Evolutionary conservation across 1,140 invertebrate species (phyloP), one percentile per base, ranked within the genome.

Genomic region (Aphidius ervi): DNA sequence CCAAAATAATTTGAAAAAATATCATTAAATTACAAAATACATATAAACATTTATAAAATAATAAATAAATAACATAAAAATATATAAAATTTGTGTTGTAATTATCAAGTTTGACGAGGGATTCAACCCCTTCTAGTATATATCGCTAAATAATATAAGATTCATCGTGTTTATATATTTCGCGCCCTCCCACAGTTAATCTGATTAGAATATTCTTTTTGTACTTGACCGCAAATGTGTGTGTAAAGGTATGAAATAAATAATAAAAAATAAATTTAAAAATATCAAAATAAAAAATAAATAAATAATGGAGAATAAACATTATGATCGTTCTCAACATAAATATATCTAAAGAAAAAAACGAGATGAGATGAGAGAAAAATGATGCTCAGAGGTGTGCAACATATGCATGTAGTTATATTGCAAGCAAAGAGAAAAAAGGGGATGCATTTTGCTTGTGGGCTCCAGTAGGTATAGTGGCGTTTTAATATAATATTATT

Each of bases 401-500:
- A 31, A 31, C 23, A 31, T 31, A 31, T 31, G 23, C 23, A 31
- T 31, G 23, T 31, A 31, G 23, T 31, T 31, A 31, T 31, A 31
- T 31, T 31, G 23, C 23, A 46, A 55, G 54, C 50, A 16, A 48
- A 46, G 61, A 37, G 52, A 56, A 40, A 48, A 58, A 39, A 43
- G 46, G 41, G 42, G 39, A 46, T 52, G 47, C 41, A 65, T 68
- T 68, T 68, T 53, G 56, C 47, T 61, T 56, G 69, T 65, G 67
- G 66, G 65, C 63, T 62, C 66, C 49, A 37, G 41, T 58, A 58
- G 60, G 56, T 61, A 58, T 55, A 70, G 65, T 67, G 67, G 67
- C 69, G 68, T 76, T 79, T 80, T 80, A 80, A 80, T 80, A 80
- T 80, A 79, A 79, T 79, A 80, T 78, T 80, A 80, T 80, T 80